phyloP scores from a whole-genome alignment of 2,113 vertebrate species.

The Lepus europaeus region DNA sequence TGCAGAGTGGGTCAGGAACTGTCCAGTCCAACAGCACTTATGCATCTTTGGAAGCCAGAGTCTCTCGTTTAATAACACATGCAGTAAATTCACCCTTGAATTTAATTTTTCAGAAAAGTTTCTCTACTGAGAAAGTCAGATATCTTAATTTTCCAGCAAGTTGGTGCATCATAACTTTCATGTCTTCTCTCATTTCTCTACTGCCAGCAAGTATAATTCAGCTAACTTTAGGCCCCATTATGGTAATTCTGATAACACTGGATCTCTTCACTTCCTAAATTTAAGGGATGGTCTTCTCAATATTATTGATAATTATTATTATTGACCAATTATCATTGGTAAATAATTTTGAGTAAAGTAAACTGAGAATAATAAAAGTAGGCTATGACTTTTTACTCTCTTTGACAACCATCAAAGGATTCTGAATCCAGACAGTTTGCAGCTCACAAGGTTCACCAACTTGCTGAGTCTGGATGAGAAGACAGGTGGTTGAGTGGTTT shows the following conservation, averaged over 20 bases:
- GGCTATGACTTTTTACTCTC: not conserved
- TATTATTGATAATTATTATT: not conserved
- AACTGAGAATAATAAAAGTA: constrained; percentile 50
- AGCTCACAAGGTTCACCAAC: not conserved
- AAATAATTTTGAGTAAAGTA: constrained; percentile 13
- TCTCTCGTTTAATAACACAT: not conserved
- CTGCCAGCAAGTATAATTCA: constrained; percentile 34
- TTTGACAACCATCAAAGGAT: not conserved
- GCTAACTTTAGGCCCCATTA: not conserved
- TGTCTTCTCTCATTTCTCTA: not conserved
- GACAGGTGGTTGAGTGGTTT: not conserved
- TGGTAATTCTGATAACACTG: not conserved
- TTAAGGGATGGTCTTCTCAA: not conserved
- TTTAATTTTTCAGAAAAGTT: constrained; percentile 29
- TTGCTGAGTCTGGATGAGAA: not conserved
- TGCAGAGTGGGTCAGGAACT: not conserved
- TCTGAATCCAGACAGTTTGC: not conserved
- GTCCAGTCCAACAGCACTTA: not conserved
- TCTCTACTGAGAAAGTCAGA: constrained; percentile 36
- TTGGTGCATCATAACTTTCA: not conserved
- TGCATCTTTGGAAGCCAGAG: not conserved
- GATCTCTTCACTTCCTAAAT: not conserved
- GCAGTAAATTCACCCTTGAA: not conserved
- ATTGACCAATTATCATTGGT: not conserved
- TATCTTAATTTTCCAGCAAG: constrained; percentile 1